phyloP scores from a whole-genome alignment of 1,140 invertebrate genomes.

The Drosophila paulistorum region DNA sequence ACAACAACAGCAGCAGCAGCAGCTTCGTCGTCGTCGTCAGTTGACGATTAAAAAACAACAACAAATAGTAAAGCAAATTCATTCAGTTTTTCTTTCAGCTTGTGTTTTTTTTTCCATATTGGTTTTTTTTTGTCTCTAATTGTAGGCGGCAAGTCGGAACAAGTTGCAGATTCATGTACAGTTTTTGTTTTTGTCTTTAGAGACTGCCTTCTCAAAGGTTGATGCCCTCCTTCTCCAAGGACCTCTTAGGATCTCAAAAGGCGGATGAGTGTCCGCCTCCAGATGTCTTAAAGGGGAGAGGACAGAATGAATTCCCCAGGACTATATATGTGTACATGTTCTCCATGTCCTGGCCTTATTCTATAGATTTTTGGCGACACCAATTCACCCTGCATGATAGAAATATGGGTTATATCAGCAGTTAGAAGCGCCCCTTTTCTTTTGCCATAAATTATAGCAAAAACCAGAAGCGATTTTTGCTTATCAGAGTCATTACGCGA shows the following conservation, averaged over 20 bases:
- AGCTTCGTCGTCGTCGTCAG: not conserved
- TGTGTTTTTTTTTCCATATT: not conserved
- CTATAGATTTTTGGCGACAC: too few relatives aligned
- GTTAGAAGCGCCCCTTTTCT: not conserved
- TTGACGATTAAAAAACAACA: conserved; percentile 8
- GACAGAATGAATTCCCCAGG: too few relatives aligned
- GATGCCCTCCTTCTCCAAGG: too few relatives aligned
- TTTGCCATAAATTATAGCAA: conserved; percentile 1
- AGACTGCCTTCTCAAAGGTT: too few relatives aligned
- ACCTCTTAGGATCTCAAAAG: too few relatives aligned
- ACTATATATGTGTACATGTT: too few relatives aligned
- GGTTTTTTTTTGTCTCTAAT: conserved; percentile 2
- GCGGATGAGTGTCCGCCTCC: too few relatives aligned
- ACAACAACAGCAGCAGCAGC: not conserved
- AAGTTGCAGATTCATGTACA: conserved; percentile 7
- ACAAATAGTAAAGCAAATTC: conserved; percentile 17
- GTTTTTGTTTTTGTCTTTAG: too few relatives aligned
- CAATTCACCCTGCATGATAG: too few relatives aligned
- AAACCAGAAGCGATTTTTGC: conserved; percentile 10
- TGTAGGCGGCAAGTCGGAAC: conserved; percentile 13
- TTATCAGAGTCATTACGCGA: conserved; percentile 3
- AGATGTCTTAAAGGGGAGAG: too few relatives aligned
- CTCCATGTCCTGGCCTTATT: too few relatives aligned
- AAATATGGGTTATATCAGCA: not conserved
- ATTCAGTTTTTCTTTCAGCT: conserved; percentile 7